These are phyloP conservation scores for Hirudinaria manillensis DNA, from an alignment of 2,888 invertebrate genomes.

Conservation along the genomic window DNA sequence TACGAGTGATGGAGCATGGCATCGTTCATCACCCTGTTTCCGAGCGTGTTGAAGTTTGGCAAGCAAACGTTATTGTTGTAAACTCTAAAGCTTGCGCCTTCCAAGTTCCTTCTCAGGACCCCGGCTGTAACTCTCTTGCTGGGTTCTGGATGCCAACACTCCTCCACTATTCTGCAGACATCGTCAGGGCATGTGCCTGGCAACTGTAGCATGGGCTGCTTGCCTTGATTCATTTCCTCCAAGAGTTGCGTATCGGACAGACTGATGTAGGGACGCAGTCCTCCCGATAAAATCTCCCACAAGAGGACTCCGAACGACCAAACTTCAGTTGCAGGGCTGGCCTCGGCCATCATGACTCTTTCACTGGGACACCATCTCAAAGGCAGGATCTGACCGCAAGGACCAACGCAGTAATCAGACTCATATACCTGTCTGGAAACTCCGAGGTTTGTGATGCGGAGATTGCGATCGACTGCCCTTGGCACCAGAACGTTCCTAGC, in stretches of 20 bases:
- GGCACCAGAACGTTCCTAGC: constrained; percentile 24
- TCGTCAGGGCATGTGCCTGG: constrained; percentile 11
- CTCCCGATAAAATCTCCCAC: constrained; percentile 40
- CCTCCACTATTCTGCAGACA: constrained; percentile 8
- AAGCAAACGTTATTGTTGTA: constrained; percentile 19
- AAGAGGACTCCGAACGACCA: constrained; percentile 40
- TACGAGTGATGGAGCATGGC: not conserved
- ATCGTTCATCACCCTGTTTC: not conserved
- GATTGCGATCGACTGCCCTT: not conserved
- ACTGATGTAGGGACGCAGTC: constrained; percentile 36
- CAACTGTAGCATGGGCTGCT: constrained; percentile 12
- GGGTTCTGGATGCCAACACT: constrained; percentile 11
- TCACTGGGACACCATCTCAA: constrained; percentile 34
- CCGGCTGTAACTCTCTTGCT: not conserved
- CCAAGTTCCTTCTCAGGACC: constrained; percentile 9
- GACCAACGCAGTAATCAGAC: constrained; percentile 21
- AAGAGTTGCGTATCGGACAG: constrained; percentile 37
- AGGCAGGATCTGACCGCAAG: constrained; percentile 20
- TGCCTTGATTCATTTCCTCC: constrained; percentile 8
- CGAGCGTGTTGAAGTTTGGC: constrained; percentile 4
- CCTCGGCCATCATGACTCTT: constrained; percentile 39
- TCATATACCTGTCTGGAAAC: constrained; percentile 21
- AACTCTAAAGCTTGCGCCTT: not conserved
- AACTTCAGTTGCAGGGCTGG: constrained; percentile 39
- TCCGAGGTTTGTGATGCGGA: constrained; percentile 27